Evolutionary conservation across 2,797 vertebrate genomes (phyloP), one percentile per base, ranked within the genome.

Genomic region (Chloroceryle amazona): DNA sequence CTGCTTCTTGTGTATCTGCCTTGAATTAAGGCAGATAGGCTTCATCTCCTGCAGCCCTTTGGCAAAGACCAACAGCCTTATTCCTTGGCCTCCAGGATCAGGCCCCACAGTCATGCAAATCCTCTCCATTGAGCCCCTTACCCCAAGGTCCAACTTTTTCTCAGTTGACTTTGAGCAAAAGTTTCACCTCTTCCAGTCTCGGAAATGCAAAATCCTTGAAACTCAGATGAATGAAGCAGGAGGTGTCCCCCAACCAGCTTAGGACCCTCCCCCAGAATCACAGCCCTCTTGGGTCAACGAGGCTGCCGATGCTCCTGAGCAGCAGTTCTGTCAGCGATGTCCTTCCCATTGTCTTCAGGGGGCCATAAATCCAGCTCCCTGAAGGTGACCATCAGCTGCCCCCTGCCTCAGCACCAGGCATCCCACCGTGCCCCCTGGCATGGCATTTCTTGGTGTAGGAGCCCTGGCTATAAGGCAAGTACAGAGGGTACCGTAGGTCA

Each of bases 41-140:
- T 76, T 75, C 66, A 35, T 35, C 92, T 94, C 87, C 91, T 91
- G 79, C 84, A 95, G 92, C 89, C 75, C 82, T 91, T 52, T 75
- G 70, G 74, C 49, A 11, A n/a, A 93, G 61, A 92, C 80, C 93
- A 85, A 25, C 46, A 74, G 37, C 19, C 52, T 90, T 82, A 93
- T 67, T 89, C 73, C 62, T 70, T 20, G 41, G 65, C 83, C 81
- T 95, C 89, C 87, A 93, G 93, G 65, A 80, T 58, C 89, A 74
- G 81, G 71, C 47, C 66, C 71, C 37, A 37, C 52, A 42, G 47
- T 29, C 82, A 67, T 72, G 90, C 86, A 63, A 31, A 70, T 46
- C 66, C 26, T 55, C 25, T 63, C 68, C 12, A 1, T 54, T 26
- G 60, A 73, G 89, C 79, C 91, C 90, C 67, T 79, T 86, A 89